phyloP scores from a whole-genome alignment of 1,140 invertebrate genomes.

The Bombus haemorrhoidalis region DNA sequence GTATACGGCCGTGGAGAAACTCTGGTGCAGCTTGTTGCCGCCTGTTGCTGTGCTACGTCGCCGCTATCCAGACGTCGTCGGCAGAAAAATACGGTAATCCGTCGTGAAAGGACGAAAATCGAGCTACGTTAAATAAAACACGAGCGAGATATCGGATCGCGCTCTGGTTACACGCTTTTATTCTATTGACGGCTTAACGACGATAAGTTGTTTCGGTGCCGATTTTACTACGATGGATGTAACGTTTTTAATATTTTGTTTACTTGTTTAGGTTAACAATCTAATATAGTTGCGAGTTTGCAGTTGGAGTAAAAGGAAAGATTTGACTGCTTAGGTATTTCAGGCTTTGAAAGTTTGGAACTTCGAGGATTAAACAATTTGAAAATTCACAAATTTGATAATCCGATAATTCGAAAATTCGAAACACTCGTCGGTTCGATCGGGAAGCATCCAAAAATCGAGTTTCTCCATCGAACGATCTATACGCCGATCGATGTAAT shows the following conservation, averaged over 20 bases:
- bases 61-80: neutral
- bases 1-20: neutral
- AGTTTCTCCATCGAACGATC: neutral
- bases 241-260: neutral
- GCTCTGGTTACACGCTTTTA: neutral
- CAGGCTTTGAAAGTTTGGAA: no score
- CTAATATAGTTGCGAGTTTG: neutral
- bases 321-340: no score
- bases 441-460: neutral
- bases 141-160: neutral
- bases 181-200: neutral
- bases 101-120: neutral
- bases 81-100: slow-evolving; percentile 20
- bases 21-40: slow-evolving; percentile 12
- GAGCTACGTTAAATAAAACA: neutral
- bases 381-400: neutral
- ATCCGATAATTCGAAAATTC: neutral
- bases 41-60: slow-evolving; percentile 33
- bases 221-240: no score
- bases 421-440: neutral
- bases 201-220: neutral
- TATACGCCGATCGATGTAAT: neutral
- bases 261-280: fast-evolving
- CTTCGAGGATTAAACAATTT: neutral
- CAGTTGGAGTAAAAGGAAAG: no score